Conservation (phyloP, 2,113 vertebrate genomes). For the Pteruthius melanotis region DNA sequence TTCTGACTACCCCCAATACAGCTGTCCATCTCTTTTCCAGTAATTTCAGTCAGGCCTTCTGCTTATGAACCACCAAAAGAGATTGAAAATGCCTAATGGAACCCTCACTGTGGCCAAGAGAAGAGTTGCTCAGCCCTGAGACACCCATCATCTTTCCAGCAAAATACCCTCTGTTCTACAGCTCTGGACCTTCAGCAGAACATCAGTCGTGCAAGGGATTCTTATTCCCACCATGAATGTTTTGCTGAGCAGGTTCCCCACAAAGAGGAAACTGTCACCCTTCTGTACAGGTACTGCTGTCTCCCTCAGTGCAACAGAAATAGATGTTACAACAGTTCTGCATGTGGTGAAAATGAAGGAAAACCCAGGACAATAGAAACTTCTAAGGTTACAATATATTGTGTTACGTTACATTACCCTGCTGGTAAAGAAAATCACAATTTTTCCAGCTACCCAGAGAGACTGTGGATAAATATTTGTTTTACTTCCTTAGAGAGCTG, state of each 20-base stretch:
- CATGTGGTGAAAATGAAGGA: background rate
- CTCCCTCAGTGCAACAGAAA: background rate
- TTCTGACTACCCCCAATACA: background rate
- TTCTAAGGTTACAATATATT: background rate
- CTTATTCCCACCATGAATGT: background rate
- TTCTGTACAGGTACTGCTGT: background rate
- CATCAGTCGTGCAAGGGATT: background rate
- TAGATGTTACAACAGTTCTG: background rate
- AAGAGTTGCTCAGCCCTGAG: background rate
- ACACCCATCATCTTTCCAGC: background rate
- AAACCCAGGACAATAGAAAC: background rate
- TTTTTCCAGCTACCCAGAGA: background rate
- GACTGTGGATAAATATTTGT: slow-evolving; percentile 7
- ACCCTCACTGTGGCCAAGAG: background rate
- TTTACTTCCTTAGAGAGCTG: slow-evolving; percentile 15
- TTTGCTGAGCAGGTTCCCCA: background rate
- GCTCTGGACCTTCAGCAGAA: background rate
- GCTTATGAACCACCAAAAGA: background rate
- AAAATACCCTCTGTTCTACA: background rate
- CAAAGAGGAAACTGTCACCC: background rate
- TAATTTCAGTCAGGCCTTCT: background rate
- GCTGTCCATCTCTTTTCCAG: background rate
- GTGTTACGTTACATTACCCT: background rate
- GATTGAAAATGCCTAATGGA: background rate
- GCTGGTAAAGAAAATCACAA: background rate